These are phyloP conservation scores for Eueremaeus valkanovi DNA, from an alignment of 2,888 invertebrate species.

Conservation along the genomic window DNA sequence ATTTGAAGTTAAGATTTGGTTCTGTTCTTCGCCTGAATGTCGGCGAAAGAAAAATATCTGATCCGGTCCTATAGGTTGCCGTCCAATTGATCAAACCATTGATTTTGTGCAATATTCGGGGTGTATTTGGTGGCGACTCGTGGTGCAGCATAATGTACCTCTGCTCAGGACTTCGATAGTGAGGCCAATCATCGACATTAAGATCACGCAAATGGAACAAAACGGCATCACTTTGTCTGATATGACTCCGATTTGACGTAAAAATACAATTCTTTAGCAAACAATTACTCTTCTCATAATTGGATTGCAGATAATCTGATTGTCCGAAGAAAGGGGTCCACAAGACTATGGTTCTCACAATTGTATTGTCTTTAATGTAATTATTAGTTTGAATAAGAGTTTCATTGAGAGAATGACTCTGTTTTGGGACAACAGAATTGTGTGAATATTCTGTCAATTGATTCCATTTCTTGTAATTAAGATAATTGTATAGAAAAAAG, in stretches of 20 bases:
- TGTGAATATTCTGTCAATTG: conserved; percentile 7
- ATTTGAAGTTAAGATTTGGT: conserved; percentile 38
- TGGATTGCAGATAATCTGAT: conserved; percentile 43
- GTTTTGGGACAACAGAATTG: not conserved
- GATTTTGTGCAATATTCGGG: conserved; percentile 41
- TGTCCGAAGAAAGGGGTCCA: conserved; percentile 47
- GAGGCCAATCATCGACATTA: conserved; percentile 44
- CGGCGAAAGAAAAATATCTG: conserved; percentile 45
- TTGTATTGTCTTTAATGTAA: no score
- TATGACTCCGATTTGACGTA: conserved; percentile 44
- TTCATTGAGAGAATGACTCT: not conserved
- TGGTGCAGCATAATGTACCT: conserved; percentile 45
- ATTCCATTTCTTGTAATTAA: not conserved
- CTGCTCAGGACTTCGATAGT: conserved; percentile 38
- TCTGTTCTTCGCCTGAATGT: conserved; percentile 31
- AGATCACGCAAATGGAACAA: conserved; percentile 47
- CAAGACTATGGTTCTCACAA: conserved; percentile 42
- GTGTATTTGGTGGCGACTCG: conserved; percentile 46
- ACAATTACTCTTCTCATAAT: conserved; percentile 37
- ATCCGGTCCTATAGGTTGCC: conserved; percentile 46
- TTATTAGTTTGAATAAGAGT: not conserved
- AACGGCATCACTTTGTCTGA: conserved; percentile 44
- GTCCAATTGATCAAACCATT: conserved; percentile 47
- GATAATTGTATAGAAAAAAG: conserved; percentile 3
- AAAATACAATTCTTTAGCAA: conserved; percentile 42